phyloP scores from a whole-genome alignment of 1,140 invertebrate genomes.

The Wasmannia auropunctata region DNA sequence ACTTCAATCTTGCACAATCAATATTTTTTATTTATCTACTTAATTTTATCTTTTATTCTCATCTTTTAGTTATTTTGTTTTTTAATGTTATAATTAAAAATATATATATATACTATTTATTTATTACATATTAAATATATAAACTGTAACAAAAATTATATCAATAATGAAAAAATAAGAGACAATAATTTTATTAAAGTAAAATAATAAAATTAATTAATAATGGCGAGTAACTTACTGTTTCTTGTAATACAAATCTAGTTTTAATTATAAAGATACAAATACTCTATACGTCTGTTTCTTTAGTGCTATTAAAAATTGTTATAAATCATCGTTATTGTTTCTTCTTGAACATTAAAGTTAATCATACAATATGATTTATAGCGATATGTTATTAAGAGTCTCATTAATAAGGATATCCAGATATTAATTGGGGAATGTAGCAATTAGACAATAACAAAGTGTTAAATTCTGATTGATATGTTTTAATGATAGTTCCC shows the following conservation, averaged over 20 bases:
- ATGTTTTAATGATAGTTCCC: not conserved
- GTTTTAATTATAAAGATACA: not conserved
- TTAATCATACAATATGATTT: not conserved
- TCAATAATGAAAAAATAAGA: not conserved
- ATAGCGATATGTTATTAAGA: not conserved
- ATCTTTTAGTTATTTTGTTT: not conserved
- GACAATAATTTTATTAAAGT: not conserved
- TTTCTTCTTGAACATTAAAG: too few relatives aligned
- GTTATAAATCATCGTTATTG: too few relatives aligned
- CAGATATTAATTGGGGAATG: not conserved
- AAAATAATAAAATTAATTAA: not conserved
- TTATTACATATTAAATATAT: not conserved
- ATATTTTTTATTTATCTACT: not conserved
- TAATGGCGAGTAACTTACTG: not conserved
- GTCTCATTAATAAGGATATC: not conserved
- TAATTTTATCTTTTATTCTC: not conserved
- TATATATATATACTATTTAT: too few relatives aligned
- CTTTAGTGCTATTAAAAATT: too few relatives aligned
- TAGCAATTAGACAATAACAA: not conserved
- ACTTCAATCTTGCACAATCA: not conserved
- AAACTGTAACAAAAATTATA: not conserved
- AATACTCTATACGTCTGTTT: not conserved
- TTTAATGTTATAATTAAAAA: not conserved
- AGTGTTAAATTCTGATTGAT: slow-evolving; percentile 26
- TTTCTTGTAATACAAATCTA: not conserved